Conservation (phyloP, 1,140 invertebrate genomes). For the Scaptomyza hsui region DNA sequence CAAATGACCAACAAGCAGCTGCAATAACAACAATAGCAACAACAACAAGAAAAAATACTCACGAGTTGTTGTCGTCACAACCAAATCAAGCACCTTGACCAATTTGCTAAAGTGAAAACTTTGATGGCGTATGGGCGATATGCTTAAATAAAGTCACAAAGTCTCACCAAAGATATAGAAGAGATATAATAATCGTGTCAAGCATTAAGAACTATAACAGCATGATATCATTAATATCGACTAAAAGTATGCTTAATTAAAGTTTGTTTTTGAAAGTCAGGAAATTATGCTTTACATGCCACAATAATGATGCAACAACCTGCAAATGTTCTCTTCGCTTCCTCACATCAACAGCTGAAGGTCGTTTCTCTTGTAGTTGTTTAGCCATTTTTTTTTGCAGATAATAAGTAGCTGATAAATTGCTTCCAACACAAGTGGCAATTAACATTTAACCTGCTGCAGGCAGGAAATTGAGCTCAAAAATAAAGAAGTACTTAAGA, state of each 20-base stretch:
- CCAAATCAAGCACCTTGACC: conserved; percentile 58
- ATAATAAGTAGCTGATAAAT: conserved; percentile 45
- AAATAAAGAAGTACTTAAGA: conserved; percentile 5
- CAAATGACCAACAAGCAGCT: conserved; percentile 30
- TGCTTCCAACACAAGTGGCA: conserved; percentile 63
- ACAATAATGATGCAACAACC: conserved; percentile 10
- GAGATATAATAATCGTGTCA: not conserved
- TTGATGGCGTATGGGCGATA: conserved; percentile 55
- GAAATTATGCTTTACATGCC: not conserved
- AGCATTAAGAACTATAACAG: not conserved
- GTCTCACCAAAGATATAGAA: not conserved
- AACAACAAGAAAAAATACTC: conserved; percentile 22
- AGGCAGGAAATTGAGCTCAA: conserved; percentile 53
- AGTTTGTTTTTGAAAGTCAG: not conserved
- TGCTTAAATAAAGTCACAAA: not conserved
- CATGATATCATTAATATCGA: no score
- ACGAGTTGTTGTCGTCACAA: conserved; percentile 42
- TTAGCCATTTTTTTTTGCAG: conserved; percentile 25
- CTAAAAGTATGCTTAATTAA: no score
- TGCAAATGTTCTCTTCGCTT: conserved; percentile 22
- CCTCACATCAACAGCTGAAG: conserved; percentile 11
- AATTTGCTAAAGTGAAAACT: conserved; percentile 67
- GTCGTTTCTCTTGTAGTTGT: conserved; percentile 21
- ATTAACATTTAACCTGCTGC: conserved; percentile 67
- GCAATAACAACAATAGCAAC: conserved; percentile 7